Evolutionary conservation across 2,888 invertebrate genomes (phyloP), one percentile per base, ranked within the genome.

Genomic region (Acronicta aceris): DNA sequence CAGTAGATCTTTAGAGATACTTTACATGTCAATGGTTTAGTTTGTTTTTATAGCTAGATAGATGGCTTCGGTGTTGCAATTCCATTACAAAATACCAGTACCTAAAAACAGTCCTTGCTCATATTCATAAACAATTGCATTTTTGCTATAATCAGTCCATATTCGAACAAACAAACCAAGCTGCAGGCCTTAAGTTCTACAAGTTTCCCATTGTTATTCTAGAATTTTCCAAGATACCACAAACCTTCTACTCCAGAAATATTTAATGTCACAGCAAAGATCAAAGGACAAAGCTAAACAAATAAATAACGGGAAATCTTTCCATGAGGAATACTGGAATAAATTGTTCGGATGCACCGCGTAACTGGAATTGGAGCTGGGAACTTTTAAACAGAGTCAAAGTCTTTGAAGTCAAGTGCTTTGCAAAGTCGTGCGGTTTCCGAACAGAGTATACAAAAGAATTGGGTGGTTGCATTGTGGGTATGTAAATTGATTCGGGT

Each of bases 401-500:
- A 62, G 46, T 55, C 46, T 55, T 49, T 47, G 15, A 40, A 15
- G 53, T 49, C 45, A 46, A 42, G 13, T 17, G 38, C 48, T 48
- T 47, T 38, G 15, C 6, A 38, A 58, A 56, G 21, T 51, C 10
- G 27, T 27, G 52, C 10, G 43, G 55, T 21, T 52, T 25, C 38
- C 33, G 13, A 10, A 13, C 6, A 12, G 6, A 38, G 36, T 36
- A n/a, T 42, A 43, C 43, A 49, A 58, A 57, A 59, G 61, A 59
- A 58, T 55, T 55, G 57, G 47, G 15, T 55, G 33, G 4, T 15
- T 21, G 51, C 54, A 62, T 65, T 65, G 51, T 72, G 36, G 48
- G 40, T 57, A 72, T 68, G 59, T 41, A 64, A 71, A 67, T 67
- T 47, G 36, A 56, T 57, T 52, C 51, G 41, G 40, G 67, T 66